Evolutionary conservation across 2,797 vertebrate species (phyloP).

Genomic region (Rhabdomys pumilio): DNA sequence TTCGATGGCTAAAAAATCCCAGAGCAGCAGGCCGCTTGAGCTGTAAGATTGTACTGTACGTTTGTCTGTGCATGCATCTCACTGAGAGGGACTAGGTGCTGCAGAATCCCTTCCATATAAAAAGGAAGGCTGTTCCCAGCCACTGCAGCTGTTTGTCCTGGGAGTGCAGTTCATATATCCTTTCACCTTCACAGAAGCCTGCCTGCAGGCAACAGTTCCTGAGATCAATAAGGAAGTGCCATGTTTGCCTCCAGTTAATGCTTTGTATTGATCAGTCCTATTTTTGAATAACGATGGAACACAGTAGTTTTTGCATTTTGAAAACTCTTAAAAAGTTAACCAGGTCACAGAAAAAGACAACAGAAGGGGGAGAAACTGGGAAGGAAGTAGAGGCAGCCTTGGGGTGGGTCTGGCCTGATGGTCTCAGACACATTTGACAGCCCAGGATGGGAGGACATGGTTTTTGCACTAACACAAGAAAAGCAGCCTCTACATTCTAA

Average conservation of each 20-base stretch:
- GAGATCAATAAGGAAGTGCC: constrained; percentile 85
- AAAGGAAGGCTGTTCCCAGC: constrained; percentile 68
- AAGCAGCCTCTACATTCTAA: constrained; percentile 39
- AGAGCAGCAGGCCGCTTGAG: not conserved
- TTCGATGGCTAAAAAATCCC: constrained; percentile 48
- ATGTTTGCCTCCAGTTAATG: constrained; percentile 74
- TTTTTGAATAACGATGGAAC: constrained; percentile 87
- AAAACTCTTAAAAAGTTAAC: constrained; percentile 80
- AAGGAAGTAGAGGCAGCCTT: constrained; percentile 4
- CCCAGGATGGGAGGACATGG: not conserved
- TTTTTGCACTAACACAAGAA: not conserved
- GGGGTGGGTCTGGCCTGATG: not conserved
- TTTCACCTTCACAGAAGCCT: constrained; percentile 83
- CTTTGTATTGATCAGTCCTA: constrained; percentile 85
- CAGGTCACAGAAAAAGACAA: constrained; percentile 55
- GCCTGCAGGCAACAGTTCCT: constrained; percentile 73
- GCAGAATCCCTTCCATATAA: constrained; percentile 75
- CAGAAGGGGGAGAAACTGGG: not conserved
- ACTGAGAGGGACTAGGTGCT: not conserved
- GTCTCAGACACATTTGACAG: constrained; percentile 28
- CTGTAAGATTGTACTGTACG: fast-evolving
- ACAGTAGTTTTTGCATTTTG: constrained; percentile 82
- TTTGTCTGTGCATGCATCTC: not conserved
- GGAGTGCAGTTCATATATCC: constrained; percentile 80
- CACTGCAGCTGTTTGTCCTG: constrained; percentile 75